phyloP scores from a whole-genome alignment of 2,888 invertebrate species.

The Drosophila demipolita region DNA sequence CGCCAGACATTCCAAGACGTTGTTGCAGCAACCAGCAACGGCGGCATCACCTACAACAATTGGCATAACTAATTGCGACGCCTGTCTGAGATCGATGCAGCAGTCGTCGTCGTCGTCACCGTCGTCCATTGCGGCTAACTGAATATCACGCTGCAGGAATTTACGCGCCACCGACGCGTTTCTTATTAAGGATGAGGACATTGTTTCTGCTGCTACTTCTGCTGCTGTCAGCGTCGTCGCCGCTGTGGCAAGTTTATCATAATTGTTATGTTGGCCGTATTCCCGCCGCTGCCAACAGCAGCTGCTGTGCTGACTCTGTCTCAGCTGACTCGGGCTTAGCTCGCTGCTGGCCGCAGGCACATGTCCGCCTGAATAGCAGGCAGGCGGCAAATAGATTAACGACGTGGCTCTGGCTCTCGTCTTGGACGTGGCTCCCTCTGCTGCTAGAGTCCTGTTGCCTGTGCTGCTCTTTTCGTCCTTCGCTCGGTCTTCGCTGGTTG shows the following conservation, averaged over 20 bases:
- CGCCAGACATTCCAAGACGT: conserved; percentile 50
- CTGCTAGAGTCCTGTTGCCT: conserved; percentile 21
- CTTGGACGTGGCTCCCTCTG: conserved; percentile 53
- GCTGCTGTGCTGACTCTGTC: conserved; percentile 16
- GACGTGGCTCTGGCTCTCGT: conserved; percentile 74
- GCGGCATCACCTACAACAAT: conserved; percentile 62
- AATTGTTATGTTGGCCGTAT: conserved; percentile 66
- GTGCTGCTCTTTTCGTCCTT: conserved; percentile 35
- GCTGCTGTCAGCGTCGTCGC: conserved; percentile 40
- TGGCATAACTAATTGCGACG: conserved; percentile 80
- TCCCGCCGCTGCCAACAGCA: conserved; percentile 42
- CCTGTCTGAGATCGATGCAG: conserved; percentile 69
- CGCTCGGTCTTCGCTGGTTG: conserved; percentile 43
- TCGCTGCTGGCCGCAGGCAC: conserved; percentile 70
- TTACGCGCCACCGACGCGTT: conserved; percentile 40
- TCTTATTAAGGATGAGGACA: conserved; percentile 25
- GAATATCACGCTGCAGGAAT: conserved; percentile 69
- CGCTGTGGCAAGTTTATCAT: conserved; percentile 72
- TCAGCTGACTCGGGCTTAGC: conserved; percentile 33
- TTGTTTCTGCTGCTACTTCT: conserved; percentile 16
- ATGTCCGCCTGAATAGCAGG: conserved; percentile 80
- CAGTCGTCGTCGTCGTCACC: conserved; percentile 33
- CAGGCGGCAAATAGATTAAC: conserved; percentile 83
- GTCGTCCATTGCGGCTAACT: conserved; percentile 44
- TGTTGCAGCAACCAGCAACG: conserved; percentile 13